These are phyloP conservation scores for Menura novaehollandiae DNA, from an alignment of 2,113 vertebrate species.

Conservation along the genomic window DNA sequence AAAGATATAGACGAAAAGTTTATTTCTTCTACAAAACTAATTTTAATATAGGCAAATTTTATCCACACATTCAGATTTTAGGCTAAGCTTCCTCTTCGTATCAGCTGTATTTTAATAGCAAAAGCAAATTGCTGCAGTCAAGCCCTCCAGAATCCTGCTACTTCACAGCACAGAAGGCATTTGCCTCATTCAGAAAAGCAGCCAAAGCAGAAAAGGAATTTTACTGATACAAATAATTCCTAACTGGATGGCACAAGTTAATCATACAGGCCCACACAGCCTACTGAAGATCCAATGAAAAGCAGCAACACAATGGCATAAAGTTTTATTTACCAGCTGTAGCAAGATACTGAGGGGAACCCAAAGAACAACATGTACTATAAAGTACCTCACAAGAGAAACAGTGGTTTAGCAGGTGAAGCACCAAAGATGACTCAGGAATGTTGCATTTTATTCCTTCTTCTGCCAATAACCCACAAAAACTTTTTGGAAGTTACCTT, in stretches of 20 bases:
- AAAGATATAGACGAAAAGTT: neutral
- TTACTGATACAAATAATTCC: neutral
- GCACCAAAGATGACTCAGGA: neutral
- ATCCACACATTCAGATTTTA: neutral
- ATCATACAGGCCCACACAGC: neutral
- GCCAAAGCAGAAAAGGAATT: neutral
- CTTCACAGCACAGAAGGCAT: conserved; percentile 1
- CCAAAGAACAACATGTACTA: neutral
- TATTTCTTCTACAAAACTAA: neutral
- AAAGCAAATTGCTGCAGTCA: neutral
- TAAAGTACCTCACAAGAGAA: neutral
- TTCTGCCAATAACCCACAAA: neutral
- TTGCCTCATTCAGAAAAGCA: neutral
- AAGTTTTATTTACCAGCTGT: neutral
- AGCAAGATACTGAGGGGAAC: neutral
- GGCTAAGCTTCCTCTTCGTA: neutral
- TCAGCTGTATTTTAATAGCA: neutral
- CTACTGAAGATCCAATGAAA: neutral
- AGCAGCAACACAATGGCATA: neutral
- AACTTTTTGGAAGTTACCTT: neutral
- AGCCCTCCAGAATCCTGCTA: neutral
- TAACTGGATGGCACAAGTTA: neutral
- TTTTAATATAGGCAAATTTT: neutral
- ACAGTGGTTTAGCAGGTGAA: neutral
- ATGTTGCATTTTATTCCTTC: neutral